Percentiles rank a stretch among this genome's conserved stretches.
phyloP scores from a whole-genome alignment of 2,888 invertebrate species.

The Ophraella communa region DNA sequence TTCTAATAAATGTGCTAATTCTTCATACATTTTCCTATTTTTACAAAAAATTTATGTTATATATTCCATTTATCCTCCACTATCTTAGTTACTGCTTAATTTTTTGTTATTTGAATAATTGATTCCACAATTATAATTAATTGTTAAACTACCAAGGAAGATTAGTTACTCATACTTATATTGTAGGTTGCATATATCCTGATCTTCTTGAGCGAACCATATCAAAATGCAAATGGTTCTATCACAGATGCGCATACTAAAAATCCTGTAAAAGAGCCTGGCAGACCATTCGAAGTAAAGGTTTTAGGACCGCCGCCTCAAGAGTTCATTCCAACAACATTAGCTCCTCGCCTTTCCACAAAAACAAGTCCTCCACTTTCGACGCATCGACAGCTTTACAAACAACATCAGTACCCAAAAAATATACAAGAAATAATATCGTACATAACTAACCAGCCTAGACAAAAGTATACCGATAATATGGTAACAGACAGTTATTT shows the following conservation, averaged over 20 bases:
- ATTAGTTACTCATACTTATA: too few species aligned
- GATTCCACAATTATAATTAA: too few species aligned
- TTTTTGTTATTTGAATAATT: too few species aligned
- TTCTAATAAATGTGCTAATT: too few species aligned
- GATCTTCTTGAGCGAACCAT: background rate
- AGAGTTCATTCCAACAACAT: constrained; percentile 42
- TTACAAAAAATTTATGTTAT: too few species aligned
- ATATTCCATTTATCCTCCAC: too few species aligned
- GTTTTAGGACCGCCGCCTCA: constrained; percentile 47
- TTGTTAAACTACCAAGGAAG: too few species aligned
- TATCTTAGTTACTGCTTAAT: too few species aligned
- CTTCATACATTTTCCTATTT: too few species aligned
- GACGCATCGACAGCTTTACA: constrained; percentile 39
- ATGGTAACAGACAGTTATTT: background rate
- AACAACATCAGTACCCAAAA: constrained; percentile 45
- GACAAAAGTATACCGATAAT: too few species aligned
- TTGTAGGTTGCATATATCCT: background rate
- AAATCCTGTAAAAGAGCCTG: constrained; percentile 28
- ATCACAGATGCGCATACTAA: constrained; percentile 15
- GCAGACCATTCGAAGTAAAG: constrained; percentile 48
- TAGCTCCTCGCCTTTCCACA: constrained; percentile 26
- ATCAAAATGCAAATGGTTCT: constrained; percentile 21
- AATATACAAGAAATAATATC: constrained; percentile 55
- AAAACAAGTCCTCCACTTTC: constrained; percentile 40
- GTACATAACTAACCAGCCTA: constrained; percentile 36